These are phyloP conservation scores for Drosophila repleta DNA, from an alignment of 1,140 invertebrate genomes.

Conservation along the genomic window DNA sequence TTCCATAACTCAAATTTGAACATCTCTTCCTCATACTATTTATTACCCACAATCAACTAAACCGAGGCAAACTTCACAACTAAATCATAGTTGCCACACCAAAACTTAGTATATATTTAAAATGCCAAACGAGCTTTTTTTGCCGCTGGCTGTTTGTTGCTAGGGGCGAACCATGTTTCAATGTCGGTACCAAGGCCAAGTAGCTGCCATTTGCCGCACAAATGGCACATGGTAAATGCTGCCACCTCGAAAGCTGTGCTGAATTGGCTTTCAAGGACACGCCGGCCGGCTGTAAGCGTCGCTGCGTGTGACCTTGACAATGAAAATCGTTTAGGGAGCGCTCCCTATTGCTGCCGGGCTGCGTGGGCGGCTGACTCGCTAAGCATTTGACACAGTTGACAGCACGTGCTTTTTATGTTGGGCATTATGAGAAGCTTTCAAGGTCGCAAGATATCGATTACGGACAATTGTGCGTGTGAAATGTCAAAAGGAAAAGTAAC, in stretches of 20 bases:
- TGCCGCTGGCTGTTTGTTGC: slow-evolving; percentile 34
- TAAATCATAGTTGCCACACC: neutral
- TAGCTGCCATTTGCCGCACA: slow-evolving; percentile 44
- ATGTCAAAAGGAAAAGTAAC: slow-evolving; percentile 1
- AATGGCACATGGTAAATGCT: slow-evolving; percentile 24
- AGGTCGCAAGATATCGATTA: slow-evolving; percentile 68
- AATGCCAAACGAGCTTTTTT: slow-evolving; percentile 41
- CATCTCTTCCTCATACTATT: no score
- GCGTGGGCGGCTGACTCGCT: slow-evolving; percentile 35
- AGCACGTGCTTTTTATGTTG: slow-evolving; percentile 70
- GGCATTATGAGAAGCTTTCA: slow-evolving; percentile 43
- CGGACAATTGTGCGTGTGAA: slow-evolving; percentile 10
- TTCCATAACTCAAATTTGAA: no score
- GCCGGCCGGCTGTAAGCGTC: slow-evolving; percentile 63
- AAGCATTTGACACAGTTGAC: slow-evolving; percentile 69
- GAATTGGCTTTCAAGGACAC: slow-evolving; percentile 58
- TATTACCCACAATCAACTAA: no score
- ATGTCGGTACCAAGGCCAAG: slow-evolving; percentile 70
- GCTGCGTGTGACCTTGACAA: slow-evolving; percentile 68
- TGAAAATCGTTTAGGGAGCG: slow-evolving; percentile 67
- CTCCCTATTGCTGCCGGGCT: slow-evolving; percentile 22
- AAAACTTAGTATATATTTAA: neutral
- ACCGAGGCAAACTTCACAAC: neutral
- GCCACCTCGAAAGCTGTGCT: slow-evolving; percentile 58
- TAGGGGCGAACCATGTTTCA: slow-evolving; percentile 49